A percentile compares a stretch with the other conserved stretches of the same genome.
These are phyloP conservation scores for Bembecia ichneumoniformis DNA, from an alignment of 2,888 invertebrate species.

Conservation along the genomic window DNA sequence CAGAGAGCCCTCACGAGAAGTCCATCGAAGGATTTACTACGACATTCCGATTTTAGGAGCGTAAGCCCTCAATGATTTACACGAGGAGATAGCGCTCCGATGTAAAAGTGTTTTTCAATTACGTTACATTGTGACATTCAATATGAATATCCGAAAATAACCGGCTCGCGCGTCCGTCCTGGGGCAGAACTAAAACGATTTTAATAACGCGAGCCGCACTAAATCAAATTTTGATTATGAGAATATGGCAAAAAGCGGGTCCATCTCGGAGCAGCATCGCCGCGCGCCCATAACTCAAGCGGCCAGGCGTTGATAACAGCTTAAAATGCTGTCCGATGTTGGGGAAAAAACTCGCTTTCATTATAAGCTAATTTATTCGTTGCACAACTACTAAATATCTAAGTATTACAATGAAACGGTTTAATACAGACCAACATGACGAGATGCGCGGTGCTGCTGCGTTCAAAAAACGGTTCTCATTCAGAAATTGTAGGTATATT, in stretches of 20 bases:
- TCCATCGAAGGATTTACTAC: conserved; percentile 16
- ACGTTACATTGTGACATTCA: conserved; percentile 35
- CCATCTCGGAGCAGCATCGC: conserved; percentile 12
- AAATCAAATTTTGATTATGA: conserved; percentile 63
- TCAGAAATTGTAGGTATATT: conserved; percentile 26
- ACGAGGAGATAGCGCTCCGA: conserved; percentile 9
- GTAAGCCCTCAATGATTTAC: conserved; percentile 10
- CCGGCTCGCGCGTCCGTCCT: conserved; percentile 11
- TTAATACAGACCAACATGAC: conserved; percentile 27
- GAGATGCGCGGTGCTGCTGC: conserved; percentile 22
- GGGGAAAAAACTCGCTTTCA: conserved; percentile 36
- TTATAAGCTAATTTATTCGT: conserved; percentile 44
- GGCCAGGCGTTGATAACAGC: conserved; percentile 37
- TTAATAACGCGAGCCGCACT: conserved; percentile 42
- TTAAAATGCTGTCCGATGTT: conserved; percentile 43
- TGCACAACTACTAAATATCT: conserved; percentile 49
- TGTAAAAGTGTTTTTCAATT: conserved; percentile 19
- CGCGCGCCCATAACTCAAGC: conserved; percentile 36
- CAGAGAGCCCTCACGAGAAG: conserved; percentile 1
- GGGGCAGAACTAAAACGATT: conserved; percentile 37
- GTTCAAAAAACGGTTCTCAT: conserved; percentile 26
- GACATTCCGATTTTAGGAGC: conserved; percentile 16
- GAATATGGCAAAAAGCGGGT: conserved; percentile 38
- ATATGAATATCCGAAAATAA: conserved; percentile 21
- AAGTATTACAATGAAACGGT: conserved; percentile 54